A percentile compares a stretch with the other conserved stretches of the same genome.
Conservation (phyloP, 23 tunicate genomes). For the Halocynthia aurantium region DNA sequence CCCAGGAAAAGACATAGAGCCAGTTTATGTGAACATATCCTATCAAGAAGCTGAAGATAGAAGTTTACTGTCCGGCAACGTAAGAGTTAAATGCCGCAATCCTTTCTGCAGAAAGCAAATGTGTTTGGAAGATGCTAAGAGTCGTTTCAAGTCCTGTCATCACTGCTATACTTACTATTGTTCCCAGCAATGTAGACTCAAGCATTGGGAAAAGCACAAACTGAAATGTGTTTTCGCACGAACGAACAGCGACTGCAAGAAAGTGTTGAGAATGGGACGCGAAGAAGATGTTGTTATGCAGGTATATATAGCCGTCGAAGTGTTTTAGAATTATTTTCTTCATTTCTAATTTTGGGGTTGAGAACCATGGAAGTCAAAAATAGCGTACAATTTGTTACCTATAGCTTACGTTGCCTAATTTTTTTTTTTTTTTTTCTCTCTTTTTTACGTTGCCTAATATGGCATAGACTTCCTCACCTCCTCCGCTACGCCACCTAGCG, state of each 20-base stretch:
- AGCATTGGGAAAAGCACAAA: constrained; percentile 6
- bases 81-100: constrained; percentile 5
- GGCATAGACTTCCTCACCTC: background rate
- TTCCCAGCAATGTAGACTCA: background rate
- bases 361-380: too few species aligned
- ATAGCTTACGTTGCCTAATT: too few species aligned
- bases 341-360: too few species aligned
- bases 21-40: background rate
- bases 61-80: background rate
- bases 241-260: constrained; percentile 7
- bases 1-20: background rate
- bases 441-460: background rate
- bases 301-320: background rate
- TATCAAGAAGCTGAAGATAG: background rate
- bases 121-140: constrained; percentile 8
- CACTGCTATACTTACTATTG: constrained; percentile 10
- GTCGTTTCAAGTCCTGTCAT: constrained; percentile 2
- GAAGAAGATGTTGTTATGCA: constrained; percentile 8
- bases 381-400: too few species aligned
- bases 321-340: too few species aligned
- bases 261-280: background rate
- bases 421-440: background rate
- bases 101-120: background rate
- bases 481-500: too few species aligned
- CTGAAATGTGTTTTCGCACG: background rate